Conservation (phyloP, 2,113 vertebrate genomes). For the Neogobius melanostomus region DNA sequence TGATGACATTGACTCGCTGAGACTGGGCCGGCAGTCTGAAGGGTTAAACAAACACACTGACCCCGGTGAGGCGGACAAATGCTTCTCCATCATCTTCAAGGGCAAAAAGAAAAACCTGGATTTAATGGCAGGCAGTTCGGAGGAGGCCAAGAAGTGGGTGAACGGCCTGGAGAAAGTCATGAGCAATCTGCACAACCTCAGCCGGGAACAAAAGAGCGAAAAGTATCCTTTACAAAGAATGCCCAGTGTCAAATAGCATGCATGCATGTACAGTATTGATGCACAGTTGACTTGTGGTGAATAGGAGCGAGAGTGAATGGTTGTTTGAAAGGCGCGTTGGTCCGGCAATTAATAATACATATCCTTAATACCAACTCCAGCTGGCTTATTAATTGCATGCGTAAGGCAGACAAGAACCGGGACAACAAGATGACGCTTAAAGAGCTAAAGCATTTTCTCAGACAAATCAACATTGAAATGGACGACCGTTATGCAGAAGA, state of each 20-base stretch:
- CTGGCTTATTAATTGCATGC: constrained; percentile 92
- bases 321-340: neutral
- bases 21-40: constrained; percentile 88
- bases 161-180: constrained; percentile 84
- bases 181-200: constrained; percentile 80
- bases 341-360: neutral
- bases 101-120: constrained; percentile 86
- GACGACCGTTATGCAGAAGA: constrained; percentile 84
- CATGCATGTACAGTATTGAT: neutral
- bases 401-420: constrained; percentile 91
- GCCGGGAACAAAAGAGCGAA: constrained; percentile 83
- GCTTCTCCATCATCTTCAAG: constrained; percentile 95
- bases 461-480: constrained; percentile 88
- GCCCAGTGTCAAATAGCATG: neutral
- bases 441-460: constrained; percentile 90
- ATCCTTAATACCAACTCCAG: constrained; percentile 82
- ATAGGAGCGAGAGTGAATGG: neutral
- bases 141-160: constrained; percentile 83
- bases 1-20: constrained; percentile 90
- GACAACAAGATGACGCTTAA: constrained; percentile 96
- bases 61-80: constrained; percentile 75
- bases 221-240: constrained; percentile 87
- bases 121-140: constrained; percentile 77
- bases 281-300: neutral
- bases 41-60: constrained; percentile 86